Evolutionary conservation across 2,888 invertebrate species (phyloP).

Genomic region (Smittia aterrima): DNA sequence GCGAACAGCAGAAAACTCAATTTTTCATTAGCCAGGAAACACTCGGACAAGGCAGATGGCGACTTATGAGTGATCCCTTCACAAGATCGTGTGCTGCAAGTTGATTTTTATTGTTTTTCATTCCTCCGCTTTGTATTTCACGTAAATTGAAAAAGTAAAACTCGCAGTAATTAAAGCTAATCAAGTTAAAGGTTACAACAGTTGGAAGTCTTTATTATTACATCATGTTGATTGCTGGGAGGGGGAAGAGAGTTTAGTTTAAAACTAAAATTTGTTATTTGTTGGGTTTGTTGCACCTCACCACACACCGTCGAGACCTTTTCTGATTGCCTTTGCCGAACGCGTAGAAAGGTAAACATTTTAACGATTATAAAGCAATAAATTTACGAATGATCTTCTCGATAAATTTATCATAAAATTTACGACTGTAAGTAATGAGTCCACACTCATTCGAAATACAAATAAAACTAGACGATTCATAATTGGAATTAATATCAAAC

Average conservation of each 20-base stretch:
- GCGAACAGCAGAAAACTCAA: slow-evolving; percentile 9
- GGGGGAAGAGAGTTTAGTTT: no score
- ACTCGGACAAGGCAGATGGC: slow-evolving; percentile 27
- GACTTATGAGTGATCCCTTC: background rate
- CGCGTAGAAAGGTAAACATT: slow-evolving; percentile 13
- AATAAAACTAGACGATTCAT: slow-evolving; percentile 29
- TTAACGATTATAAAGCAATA: slow-evolving; percentile 16
- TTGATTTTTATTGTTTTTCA: slow-evolving; percentile 25
- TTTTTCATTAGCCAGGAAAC: slow-evolving; percentile 31
- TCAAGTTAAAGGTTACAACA: slow-evolving; percentile 29
- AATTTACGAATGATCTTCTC: slow-evolving; percentile 28
- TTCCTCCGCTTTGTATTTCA: background rate
- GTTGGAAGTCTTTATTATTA: no score
- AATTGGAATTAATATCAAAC: slow-evolving; percentile 33
- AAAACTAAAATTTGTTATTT: no score
- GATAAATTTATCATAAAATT: slow-evolving; percentile 38
- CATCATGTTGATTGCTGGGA: no score
- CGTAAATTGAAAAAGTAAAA: slow-evolving; percentile 21
- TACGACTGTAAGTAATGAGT: slow-evolving; percentile 32
- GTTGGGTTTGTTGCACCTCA: no score
- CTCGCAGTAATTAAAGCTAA: slow-evolving; percentile 37
- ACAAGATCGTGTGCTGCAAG: slow-evolving; percentile 31
- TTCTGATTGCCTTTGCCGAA: no score
- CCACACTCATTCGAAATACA: slow-evolving; percentile 11
- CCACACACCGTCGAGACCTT: no score